These are phyloP conservation scores for Petrocephalus zakoni DNA, from an alignment of 2,113 vertebrate species.

Conservation along the genomic window DNA sequence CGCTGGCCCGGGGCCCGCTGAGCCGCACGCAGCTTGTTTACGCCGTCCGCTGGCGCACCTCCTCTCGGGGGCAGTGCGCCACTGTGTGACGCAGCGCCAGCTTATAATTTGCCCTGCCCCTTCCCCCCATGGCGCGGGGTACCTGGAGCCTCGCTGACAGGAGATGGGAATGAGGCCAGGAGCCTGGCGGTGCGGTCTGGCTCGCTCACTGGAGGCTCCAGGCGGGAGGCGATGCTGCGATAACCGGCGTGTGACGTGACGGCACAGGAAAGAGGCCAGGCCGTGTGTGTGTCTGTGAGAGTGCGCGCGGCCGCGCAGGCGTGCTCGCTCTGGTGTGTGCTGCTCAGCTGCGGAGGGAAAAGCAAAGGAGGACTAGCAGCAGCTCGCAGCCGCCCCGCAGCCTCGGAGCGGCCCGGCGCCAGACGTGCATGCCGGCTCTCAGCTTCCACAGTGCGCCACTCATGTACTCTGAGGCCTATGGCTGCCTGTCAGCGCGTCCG, in stretches of 20 bases:
- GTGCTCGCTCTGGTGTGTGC: not conserved
- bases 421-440: not conserved
- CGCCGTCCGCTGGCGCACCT: not conserved
- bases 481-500: conserved; percentile 28
- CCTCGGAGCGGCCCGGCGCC: conserved; percentile 4
- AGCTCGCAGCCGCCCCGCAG: not conserved
- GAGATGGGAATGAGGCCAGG: conserved; percentile 15
- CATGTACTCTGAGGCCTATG: conserved; percentile 31
- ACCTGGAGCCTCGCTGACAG: conserved; percentile 18
- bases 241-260: conserved; percentile 28
- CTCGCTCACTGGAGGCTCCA: conserved; percentile 20
- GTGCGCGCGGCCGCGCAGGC: not conserved
- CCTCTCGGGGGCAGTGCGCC: not conserved
- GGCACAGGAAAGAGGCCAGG: conserved; percentile 11
- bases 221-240: not conserved
- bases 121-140: not conserved
- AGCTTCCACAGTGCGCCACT: not conserved
- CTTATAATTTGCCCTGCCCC: not conserved
- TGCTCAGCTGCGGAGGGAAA: not conserved
- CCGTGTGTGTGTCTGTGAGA: not conserved
- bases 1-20: not conserved
- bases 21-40: conserved; percentile 18
- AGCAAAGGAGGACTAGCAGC: not conserved
- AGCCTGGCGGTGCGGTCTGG: not conserved
- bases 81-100: not conserved